Base-by-base conservation (phyloP, 2,113 vertebrate genomes). In the Triplophysa dalaica region DNA sequence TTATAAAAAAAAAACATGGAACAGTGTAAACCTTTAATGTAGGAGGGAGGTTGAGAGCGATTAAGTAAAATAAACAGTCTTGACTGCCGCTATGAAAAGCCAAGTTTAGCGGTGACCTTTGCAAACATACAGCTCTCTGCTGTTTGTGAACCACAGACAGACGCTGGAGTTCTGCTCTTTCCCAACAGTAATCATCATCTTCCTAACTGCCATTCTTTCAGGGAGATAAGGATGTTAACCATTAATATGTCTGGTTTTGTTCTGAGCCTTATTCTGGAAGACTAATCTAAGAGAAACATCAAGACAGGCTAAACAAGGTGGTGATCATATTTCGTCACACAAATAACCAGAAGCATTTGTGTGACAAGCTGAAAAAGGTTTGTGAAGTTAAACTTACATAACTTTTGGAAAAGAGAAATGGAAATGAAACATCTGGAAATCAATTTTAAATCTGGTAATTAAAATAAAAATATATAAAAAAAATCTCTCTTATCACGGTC, bases 141-240 rank as follows among this genome's bases (percentile, higher is more conserved):
- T 50, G 41, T 78, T 50, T n/a, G 14, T 41, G 61, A 63, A 87
- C 85, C 80, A 38, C 85, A 77, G 87, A 70, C 86, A 85, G 79
- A 89, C 87, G 66, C 66, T 87, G 17, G 54, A 64, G 68, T 72
- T 79, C 41, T 79, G 58, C 77, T 50, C 9, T 70, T 78, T 70
- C 43, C 22, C 41, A 33, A 29, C 12, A 78, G 54, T 61, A 26
- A 61, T 43, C 33, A 61, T 43, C 33, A 58, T 61, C 81, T 48
- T 62, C 45, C 26, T 62, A 73, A 54, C 38, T 68, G 26, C 22
- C 48, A 38, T 24, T 67, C 52, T 74, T 62, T 61, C 19, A 41
- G 33, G 26, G 29, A 56, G 45, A 67, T 62, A 72, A 70, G 38
- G 61, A 22, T 69, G 52, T 86, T 84, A 82, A 84, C 69, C 58